Conservation (phyloP, 2,113 vertebrate species). For the Nicator chloris region DNA sequence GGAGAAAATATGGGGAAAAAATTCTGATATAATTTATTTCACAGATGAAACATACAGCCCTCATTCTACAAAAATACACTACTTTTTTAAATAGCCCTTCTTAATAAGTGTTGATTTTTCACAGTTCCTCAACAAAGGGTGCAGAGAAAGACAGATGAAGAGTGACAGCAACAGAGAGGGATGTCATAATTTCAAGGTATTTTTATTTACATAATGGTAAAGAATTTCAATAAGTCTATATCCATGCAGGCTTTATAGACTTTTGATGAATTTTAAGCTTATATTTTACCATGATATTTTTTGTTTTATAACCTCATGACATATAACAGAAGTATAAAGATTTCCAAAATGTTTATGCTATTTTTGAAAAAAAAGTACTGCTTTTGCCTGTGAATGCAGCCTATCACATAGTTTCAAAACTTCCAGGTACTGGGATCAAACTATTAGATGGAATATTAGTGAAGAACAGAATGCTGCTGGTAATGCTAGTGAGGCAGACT, state of each 20-base stretch:
- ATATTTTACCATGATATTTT: neutral
- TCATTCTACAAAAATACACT: neutral
- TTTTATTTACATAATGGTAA: neutral
- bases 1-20: neutral
- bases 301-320: neutral
- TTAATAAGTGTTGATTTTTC: neutral
- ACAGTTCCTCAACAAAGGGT: neutral
- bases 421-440: neutral
- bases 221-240: neutral
- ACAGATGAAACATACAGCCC: neutral
- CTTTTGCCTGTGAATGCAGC: neutral
- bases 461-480: neutral
- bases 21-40: neutral
- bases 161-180: neutral
- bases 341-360: neutral
- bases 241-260: neutral
- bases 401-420: neutral
- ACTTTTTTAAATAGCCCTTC: neutral
- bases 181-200: neutral
- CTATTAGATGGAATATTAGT: neutral
- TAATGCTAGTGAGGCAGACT: neutral
- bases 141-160: neutral
- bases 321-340: neutral
- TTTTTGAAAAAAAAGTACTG: neutral
- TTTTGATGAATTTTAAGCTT: neutral